Conservation (phyloP, 2,113 vertebrate genomes). For the Serilophus lunatus region DNA sequence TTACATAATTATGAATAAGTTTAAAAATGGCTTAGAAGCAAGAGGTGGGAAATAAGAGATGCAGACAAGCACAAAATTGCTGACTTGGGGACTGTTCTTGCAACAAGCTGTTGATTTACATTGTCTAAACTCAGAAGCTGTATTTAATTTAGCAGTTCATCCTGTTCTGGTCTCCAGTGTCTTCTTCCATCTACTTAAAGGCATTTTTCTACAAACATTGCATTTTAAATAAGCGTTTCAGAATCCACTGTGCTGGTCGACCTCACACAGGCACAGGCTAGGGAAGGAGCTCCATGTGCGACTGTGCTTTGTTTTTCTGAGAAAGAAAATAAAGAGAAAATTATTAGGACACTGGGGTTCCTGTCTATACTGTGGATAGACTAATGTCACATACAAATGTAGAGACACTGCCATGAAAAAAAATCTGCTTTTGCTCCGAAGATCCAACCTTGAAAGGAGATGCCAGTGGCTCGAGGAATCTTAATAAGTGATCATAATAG, state of each 20-base stretch:
- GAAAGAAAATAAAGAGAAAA: background rate
- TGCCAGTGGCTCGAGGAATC: background rate
- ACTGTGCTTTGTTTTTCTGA: background rate
- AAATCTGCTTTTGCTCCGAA: background rate
- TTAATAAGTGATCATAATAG: background rate
- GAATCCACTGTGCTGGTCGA: background rate
- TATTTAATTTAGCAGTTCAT: conserved; percentile 20
- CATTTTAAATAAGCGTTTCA: background rate
- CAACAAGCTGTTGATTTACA: background rate
- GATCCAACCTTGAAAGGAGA: background rate
- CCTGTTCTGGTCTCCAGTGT: background rate
- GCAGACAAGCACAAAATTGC: background rate
- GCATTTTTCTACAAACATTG: background rate
- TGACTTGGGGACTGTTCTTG: background rate
- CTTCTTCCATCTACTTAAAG: background rate
- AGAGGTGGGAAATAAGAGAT: background rate
- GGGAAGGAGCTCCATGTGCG: background rate
- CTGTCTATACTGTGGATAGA: background rate
- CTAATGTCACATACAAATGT: background rate
- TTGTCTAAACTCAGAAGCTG: conserved; percentile 2
- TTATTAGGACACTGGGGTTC: background rate
- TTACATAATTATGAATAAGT: background rate
- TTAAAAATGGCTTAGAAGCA: background rate
- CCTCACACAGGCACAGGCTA: background rate
- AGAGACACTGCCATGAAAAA: background rate